Percentiles rank a stretch among this genome's conserved stretches.
These are phyloP conservation scores for Eupleurogrammus muticus DNA, from an alignment of 2,797 vertebrate species.

Conservation along the genomic window DNA sequence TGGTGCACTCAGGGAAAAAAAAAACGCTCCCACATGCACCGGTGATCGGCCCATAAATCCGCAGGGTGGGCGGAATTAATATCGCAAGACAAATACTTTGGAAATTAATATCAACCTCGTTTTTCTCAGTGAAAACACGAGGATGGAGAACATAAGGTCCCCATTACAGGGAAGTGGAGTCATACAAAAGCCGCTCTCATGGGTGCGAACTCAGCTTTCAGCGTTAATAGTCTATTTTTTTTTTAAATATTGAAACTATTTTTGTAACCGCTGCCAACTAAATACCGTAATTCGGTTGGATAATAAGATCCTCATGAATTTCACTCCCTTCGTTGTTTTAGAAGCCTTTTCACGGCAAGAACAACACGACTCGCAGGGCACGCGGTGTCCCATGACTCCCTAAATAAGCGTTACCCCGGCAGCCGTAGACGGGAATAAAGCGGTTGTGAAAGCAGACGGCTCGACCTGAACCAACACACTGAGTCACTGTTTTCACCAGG, in stretches of 20 bases:
- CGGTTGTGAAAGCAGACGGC: not conserved
- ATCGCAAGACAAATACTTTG: conserved; percentile 61
- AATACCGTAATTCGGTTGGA: not conserved
- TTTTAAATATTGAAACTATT: conserved; percentile 1
- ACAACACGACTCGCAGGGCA: not conserved
- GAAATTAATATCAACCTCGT: conserved; percentile 52
- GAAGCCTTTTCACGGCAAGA: not conserved
- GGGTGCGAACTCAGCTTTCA: conserved; percentile 27
- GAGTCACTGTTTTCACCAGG: conserved; percentile 6
- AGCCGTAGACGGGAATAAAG: conserved; percentile 14
- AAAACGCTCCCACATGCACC: conserved; percentile 10
- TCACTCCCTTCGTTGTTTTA: conserved; percentile 2
- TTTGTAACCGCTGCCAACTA: not conserved
- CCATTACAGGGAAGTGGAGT: conserved; percentile 55
- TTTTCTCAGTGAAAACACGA: conserved; percentile 49
- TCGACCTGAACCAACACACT: not conserved
- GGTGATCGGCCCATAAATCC: conserved; percentile 45
- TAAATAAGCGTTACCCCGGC: conserved; percentile 17
- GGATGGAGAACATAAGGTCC: conserved; percentile 61
- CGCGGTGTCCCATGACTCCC: not conserved
- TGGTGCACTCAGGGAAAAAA: not conserved
- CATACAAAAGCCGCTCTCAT: conserved; percentile 29
- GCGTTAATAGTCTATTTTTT: not conserved
- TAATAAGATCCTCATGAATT: conserved; percentile 5
- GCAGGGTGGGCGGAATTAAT: conserved; percentile 45